Percentiles rank a stretch among this genome's conserved stretches.
Evolutionary conservation across 2,888 invertebrate genomes (phyloP).

Genomic region (Mythimna pallens): DNA sequence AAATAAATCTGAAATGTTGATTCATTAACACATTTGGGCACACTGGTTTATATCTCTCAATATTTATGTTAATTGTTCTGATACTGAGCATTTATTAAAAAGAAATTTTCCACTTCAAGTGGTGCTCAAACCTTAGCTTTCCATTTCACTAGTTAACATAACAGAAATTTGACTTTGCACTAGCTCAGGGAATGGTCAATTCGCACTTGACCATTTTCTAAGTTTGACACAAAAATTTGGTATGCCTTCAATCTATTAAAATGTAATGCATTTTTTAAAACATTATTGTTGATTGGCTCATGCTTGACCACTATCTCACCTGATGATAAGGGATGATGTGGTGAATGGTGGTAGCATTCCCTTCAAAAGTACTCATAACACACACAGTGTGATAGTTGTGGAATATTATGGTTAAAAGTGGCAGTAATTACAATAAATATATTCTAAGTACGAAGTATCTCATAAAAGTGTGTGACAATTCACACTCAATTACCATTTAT

Average conservation of each 20-base stretch:
- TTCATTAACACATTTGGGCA: neutral
- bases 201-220: neutral
- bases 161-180: neutral
- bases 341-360: too few species aligned
- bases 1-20: neutral
- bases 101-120: neutral
- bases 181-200: neutral
- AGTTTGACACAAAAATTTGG: neutral
- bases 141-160: neutral
- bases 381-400: too few species aligned
- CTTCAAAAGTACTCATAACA: neutral
- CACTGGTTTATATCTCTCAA: neutral
- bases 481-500: slow-evolving; percentile 44
- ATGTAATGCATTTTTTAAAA: too few species aligned
- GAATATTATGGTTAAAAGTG: neutral
- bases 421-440: neutral
- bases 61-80: neutral
- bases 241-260: too few species aligned
- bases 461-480: slow-evolving; percentile 36
- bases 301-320: too few species aligned
- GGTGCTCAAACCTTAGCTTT: neutral
- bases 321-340: too few species aligned
- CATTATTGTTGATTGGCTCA: too few species aligned
- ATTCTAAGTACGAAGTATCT: slow-evolving; percentile 1
- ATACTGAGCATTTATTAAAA: too few species aligned